Conservation (phyloP, 2,888 invertebrate species). For the Eilema depressum region DNA sequence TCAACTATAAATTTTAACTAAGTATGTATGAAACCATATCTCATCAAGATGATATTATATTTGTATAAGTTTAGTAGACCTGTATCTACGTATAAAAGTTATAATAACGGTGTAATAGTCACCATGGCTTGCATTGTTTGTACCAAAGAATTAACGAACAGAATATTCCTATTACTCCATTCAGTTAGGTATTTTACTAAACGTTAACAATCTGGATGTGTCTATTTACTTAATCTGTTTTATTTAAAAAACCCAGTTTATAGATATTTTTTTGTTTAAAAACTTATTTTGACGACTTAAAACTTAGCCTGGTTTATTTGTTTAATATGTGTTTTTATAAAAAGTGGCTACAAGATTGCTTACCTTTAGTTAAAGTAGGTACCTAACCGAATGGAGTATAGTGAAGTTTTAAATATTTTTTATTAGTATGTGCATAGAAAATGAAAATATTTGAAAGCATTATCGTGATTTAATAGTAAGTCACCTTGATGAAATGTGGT, state of each 20-base stretch:
- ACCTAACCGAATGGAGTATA: too few species aligned
- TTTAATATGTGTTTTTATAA: too few species aligned
- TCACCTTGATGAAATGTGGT: slow-evolving; percentile 7
- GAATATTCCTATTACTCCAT: not conserved
- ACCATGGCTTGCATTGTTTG: slow-evolving; percentile 11
- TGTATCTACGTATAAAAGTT: slow-evolving; percentile 2
- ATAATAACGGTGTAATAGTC: not conserved
- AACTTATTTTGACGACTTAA: too few species aligned
- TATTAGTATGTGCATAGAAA: slow-evolving; percentile 1
- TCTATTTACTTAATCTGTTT: too few species aligned
- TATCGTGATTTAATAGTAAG: not conserved
- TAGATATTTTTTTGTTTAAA: too few species aligned
- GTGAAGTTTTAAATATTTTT: not conserved
- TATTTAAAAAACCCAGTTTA: too few species aligned
- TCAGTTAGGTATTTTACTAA: too few species aligned
- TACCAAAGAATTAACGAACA: slow-evolving; percentile 1
- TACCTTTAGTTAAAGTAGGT: too few species aligned
- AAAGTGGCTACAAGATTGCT: too few species aligned
- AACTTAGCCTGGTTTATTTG: too few species aligned
- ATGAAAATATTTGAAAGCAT: not conserved
- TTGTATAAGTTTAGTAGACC: not conserved
- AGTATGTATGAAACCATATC: not conserved
- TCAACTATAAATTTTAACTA: not conserved
- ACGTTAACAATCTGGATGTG: too few species aligned
- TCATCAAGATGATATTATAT: slow-evolving; percentile 17